Conservation (phyloP, 2,113 vertebrate species). For the Microcebus murinus region DNA sequence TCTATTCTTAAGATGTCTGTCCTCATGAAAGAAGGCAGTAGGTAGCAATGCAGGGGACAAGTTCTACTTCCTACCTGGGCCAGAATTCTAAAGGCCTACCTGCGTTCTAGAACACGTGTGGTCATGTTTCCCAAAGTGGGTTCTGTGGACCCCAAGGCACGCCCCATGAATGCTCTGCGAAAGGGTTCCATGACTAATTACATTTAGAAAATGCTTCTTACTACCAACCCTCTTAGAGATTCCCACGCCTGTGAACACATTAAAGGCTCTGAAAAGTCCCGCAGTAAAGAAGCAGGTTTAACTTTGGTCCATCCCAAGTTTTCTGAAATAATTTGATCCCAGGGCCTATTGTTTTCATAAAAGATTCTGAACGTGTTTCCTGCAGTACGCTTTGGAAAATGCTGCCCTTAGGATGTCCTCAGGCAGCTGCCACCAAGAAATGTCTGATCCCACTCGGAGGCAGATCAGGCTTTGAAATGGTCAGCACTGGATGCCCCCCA, state of each 20-base stretch:
- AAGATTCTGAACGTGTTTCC: neutral
- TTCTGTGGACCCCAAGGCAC: neutral
- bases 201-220: neutral
- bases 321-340: neutral
- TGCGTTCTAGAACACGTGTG: neutral
- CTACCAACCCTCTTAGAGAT: rapidly evolving
- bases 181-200: neutral
- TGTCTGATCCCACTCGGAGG: neutral
- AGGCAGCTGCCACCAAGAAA: neutral
- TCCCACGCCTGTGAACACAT: too few species aligned
- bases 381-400: neutral
- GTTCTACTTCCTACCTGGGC: neutral
- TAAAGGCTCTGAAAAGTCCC: neutral
- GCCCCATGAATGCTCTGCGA: neutral
- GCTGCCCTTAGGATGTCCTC: neutral
- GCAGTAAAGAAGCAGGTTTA: neutral
- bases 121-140: neutral
- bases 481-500: neutral
- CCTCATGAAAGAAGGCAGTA: neutral
- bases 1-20: neutral
- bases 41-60: neutral
- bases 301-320: neutral
- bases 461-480: neutral
- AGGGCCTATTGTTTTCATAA: neutral
- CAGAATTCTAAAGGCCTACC: neutral